Conservation (phyloP, 2,113 vertebrate genomes). For the Zapornia atra region DNA sequence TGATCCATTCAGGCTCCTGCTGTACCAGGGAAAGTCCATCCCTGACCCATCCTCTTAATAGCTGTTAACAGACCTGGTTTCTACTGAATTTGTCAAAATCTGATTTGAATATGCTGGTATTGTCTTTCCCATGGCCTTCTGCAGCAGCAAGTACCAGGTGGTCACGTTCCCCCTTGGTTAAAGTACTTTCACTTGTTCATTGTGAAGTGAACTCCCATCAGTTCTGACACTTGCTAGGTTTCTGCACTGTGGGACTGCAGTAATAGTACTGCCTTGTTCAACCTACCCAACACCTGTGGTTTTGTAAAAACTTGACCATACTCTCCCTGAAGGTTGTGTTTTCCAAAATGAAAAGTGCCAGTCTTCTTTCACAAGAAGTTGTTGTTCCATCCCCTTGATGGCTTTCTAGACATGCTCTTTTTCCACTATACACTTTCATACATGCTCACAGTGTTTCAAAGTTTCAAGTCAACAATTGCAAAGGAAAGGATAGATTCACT, state of each 20-base stretch:
- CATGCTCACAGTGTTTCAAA: neutral
- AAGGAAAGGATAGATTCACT: neutral
- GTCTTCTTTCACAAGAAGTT: neutral
- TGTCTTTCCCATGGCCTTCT: neutral
- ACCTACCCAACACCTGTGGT: neutral
- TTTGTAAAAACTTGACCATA: neutral
- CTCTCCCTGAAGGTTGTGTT: neutral
- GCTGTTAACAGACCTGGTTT: neutral
- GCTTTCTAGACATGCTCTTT: neutral
- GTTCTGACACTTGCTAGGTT: neutral
- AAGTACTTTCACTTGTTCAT: neutral
- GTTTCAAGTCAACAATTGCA: neutral
- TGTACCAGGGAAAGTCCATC: neutral
- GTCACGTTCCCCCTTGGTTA: neutral
- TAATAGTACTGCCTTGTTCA: neutral
- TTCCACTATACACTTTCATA: neutral
- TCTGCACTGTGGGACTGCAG: neutral
- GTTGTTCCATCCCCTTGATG: neutral
- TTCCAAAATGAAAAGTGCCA: neutral
- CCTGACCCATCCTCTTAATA: neutral
- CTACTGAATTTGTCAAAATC: neutral
- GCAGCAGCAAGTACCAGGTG: neutral
- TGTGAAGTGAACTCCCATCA: neutral
- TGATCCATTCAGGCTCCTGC: neutral
- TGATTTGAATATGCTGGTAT: neutral